phyloP scores from a whole-genome alignment of 1,140 invertebrate genomes.

The Archegozetes longisetosus region DNA sequence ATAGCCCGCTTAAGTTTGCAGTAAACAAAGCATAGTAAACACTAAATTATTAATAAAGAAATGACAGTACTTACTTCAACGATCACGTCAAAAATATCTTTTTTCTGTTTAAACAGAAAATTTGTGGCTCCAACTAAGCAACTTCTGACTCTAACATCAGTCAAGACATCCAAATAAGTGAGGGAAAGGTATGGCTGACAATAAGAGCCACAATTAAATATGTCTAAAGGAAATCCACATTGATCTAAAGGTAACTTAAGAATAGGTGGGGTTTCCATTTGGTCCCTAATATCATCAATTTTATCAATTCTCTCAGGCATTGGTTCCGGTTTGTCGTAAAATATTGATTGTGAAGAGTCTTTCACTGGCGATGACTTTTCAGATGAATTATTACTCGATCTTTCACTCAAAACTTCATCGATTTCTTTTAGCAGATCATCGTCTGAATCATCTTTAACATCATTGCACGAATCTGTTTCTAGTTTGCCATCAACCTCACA shows the following conservation, averaged over 20 bases:
- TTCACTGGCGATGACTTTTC: neutral
- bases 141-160: conserved; percentile 68
- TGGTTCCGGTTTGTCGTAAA: neutral
- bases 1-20: neutral
- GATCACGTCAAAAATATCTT: conserved; percentile 76
- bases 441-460: neutral
- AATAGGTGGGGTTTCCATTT: conserved; percentile 10
- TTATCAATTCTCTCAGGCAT: neutral
- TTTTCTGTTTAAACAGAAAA: conserved; percentile 88
- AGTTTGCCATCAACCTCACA: neutral
- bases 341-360: neutral
- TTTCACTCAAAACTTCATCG: neutral
- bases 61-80: conserved; percentile 52
- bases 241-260: conserved; percentile 31
- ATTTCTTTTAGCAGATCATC: neutral
- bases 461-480: neutral
- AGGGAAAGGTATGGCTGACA: conserved; percentile 91
- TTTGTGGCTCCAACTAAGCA: conserved; percentile 95
- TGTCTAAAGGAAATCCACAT: conserved; percentile 68
- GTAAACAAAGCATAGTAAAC: conserved; percentile 7
- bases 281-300: conserved; percentile 12
- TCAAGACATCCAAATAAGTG: conserved; percentile 80
- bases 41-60: neutral
- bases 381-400: neutral
- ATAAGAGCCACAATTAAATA: conserved; percentile 81